These are phyloP conservation scores for Zelostemma sp. DNA, from an alignment of 1,140 invertebrate species.

Conservation along the genomic window DNA sequence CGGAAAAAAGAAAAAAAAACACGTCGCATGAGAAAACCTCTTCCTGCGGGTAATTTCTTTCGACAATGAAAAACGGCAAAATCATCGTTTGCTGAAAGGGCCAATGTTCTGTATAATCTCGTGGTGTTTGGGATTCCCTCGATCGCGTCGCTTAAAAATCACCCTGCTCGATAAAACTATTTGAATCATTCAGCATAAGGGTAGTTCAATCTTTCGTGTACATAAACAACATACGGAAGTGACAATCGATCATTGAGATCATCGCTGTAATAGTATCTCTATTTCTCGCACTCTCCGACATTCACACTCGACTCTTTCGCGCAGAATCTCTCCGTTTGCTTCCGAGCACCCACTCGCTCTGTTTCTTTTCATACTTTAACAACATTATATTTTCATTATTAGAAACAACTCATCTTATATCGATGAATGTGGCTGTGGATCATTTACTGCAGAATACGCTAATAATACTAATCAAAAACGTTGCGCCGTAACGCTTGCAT, in stretches of 20 bases:
- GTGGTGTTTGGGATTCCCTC: too few relatives aligned
- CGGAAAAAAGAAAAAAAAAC: background rate
- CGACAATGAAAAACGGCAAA: too few relatives aligned
- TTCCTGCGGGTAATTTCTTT: too few relatives aligned
- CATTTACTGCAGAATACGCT: conserved; percentile 49
- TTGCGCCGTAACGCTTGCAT: conserved; percentile 47
- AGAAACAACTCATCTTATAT: conserved; percentile 59
- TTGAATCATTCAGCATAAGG: conserved; percentile 1
- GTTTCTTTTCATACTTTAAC: conserved; percentile 47
- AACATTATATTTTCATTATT: conserved; percentile 59
- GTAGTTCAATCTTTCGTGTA: conserved; percentile 32
- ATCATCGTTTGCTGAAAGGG: too few relatives aligned
- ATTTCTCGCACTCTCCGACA: conserved; percentile 9
- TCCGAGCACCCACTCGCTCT: conserved; percentile 13
- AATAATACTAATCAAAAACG: conserved; percentile 54
- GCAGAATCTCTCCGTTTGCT: conserved; percentile 14
- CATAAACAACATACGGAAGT: conserved; percentile 43
- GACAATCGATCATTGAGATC: conserved; percentile 32
- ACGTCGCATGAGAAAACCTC: too few relatives aligned
- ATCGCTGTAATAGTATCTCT: conserved; percentile 32
- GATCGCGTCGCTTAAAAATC: conserved; percentile 1
- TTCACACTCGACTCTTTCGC: conserved; percentile 6
- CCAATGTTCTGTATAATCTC: too few relatives aligned
- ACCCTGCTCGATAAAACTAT: background rate
- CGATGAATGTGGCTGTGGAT: conserved; percentile 54